Evolutionary conservation across 1,140 invertebrate species (phyloP), one percentile per base, ranked within the genome.

Genomic region (Hycleus cichorii): DNA sequence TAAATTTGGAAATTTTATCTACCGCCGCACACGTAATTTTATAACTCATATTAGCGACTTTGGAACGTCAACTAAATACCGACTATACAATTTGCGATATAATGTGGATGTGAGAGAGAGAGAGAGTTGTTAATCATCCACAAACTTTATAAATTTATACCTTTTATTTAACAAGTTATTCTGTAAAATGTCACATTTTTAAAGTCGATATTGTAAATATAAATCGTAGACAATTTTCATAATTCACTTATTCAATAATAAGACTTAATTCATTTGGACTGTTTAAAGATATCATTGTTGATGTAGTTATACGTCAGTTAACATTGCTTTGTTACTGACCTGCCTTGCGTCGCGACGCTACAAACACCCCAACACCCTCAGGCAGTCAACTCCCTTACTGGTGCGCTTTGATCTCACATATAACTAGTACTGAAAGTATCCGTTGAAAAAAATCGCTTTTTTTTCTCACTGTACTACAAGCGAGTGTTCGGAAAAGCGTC

Each of bases 301-400:
- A 32, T 32, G 7, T 32, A 32, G 32, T 32, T 32, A 32, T 32
- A 7, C 32, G 32, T 32, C 32, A 32, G 32, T 32, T 44, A 44
- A 48, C 61, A 58, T 52, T 51, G 62, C 63, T 66, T 67, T 67
- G 65, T 65, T 59, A 64, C 65, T 67, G 65, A 67, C 65, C 65
- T 67, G 60, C 65, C 65, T 64, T 45, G 57, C 63, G 63, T 64
- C 63, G 58, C 51, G 63, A 42, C 62, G 62, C 54, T 64, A 42
- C 56, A 55, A 61, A 61, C 57, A 59, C 51, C 32, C 51, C 59
- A 56, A 53, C 62, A 61, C 58, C 64, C 56, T 49, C 59, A 57
- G 60, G 57, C 58, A 27, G 45, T 47, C 42, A 45, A 51, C 49
- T 49, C 52, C 55, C 54, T 32, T 32, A 32, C 32, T 5, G 4